These are phyloP conservation scores for Hoplodrina blanda DNA, from an alignment of 2,888 invertebrate species.

Conservation along the genomic window DNA sequence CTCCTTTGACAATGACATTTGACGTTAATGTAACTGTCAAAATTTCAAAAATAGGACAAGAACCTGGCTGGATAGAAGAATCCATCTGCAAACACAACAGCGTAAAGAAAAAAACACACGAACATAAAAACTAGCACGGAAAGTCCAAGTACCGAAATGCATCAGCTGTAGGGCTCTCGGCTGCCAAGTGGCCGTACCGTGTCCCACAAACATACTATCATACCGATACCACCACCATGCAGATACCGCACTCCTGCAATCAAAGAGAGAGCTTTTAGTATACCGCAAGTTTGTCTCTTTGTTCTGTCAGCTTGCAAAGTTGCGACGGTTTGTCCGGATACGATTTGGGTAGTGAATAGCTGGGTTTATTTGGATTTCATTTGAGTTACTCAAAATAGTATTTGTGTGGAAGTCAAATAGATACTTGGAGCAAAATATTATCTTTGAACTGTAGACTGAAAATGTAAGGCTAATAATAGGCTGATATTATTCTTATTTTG, in stretches of 20 bases:
- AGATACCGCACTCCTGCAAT: constrained; percentile 76
- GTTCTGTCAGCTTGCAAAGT: constrained; percentile 49
- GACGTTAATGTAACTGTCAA: neutral
- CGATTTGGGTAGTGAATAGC: constrained; percentile 37
- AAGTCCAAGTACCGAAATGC: constrained; percentile 76
- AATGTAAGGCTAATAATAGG: too few species aligned
- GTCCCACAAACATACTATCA: constrained; percentile 69
- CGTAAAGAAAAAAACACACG: constrained; percentile 53
- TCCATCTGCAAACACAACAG: constrained; percentile 30
- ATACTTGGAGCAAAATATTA: neutral
- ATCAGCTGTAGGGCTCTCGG: constrained; percentile 77
- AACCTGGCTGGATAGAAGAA: constrained; percentile 30
- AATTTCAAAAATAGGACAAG: constrained; percentile 17
- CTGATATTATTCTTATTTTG: too few species aligned
- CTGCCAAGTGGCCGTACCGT: constrained; percentile 70
- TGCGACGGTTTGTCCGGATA: constrained; percentile 37
- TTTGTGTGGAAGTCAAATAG: neutral
- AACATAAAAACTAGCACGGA: constrained; percentile 66
- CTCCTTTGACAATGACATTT: neutral
- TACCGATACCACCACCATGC: constrained; percentile 42
- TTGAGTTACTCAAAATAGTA: neutral
- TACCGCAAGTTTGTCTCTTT: constrained; percentile 74
- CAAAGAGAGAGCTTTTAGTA: constrained; percentile 83
- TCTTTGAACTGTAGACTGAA: neutral
- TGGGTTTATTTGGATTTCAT: constrained; percentile 4